A percentile compares a stretch with the other conserved stretches of the same genome.
phyloP scores from a whole-genome alignment of 2,888 invertebrate species.

The Hirtodrosophila alboralis region DNA sequence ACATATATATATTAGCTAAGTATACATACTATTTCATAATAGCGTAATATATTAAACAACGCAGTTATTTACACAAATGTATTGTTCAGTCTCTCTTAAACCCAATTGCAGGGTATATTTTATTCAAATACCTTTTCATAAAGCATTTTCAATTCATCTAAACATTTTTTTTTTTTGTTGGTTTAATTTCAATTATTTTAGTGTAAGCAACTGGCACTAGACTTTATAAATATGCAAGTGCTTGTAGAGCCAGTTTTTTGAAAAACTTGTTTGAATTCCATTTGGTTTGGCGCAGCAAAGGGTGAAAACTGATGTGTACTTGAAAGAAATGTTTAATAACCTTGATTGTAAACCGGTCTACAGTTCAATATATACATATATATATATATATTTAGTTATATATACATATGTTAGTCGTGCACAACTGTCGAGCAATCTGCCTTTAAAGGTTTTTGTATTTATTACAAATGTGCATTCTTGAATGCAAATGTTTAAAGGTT shows the following conservation, averaged over 20 bases:
- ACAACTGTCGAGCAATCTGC: constrained; percentile 25
- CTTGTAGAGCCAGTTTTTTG: constrained; percentile 63
- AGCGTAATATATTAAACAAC: too few species aligned
- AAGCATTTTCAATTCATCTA: not conserved
- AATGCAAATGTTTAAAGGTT: constrained; percentile 11
- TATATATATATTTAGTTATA: not conserved
- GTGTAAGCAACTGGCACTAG: constrained; percentile 22
- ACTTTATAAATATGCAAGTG: constrained; percentile 57
- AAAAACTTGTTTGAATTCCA: constrained; percentile 57
- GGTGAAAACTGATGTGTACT: constrained; percentile 63
- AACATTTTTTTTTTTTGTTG: not conserved
- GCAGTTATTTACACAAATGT: too few species aligned
- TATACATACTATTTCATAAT: too few species aligned
- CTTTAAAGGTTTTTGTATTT: constrained; percentile 12
- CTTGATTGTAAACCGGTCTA: constrained; percentile 64
- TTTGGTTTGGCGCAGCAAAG: constrained; percentile 60
- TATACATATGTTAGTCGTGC: constrained; percentile 10
- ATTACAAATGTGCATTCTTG: constrained; percentile 8
- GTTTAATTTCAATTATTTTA: constrained; percentile 10
- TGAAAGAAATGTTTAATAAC: constrained; percentile 66
- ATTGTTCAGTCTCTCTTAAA: too few species aligned
- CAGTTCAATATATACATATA: constrained; percentile 22
- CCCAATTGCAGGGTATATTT: too few species aligned
- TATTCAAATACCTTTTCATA: not conserved
- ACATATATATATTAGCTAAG: too few species aligned